Percentiles rank a stretch among this genome's conserved stretches.
These are phyloP conservation scores for Drosophila mulleri DNA, from an alignment of 2,888 invertebrate genomes.

Conservation along the genomic window DNA sequence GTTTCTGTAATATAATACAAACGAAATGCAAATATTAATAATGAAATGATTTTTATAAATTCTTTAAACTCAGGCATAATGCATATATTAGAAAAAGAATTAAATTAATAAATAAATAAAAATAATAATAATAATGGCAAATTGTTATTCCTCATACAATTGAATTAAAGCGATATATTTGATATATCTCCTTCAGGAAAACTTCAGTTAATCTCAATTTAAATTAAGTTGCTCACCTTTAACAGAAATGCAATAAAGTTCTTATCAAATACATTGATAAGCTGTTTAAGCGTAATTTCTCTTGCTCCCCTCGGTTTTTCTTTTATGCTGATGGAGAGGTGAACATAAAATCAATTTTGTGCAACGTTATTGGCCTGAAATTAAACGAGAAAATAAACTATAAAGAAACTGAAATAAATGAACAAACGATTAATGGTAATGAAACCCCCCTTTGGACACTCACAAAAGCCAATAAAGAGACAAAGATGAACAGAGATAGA, in stretches of 20 bases:
- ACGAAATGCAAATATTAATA: neutral
- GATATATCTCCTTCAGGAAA: neutral
- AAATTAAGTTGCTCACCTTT: neutral
- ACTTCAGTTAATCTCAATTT: neutral
- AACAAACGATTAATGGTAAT: conserved; percentile 56
- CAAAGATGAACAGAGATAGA: neutral
- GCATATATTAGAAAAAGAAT: too few relatives aligned
- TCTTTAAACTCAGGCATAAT: neutral
- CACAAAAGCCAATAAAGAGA: conserved; percentile 21
- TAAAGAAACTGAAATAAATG: conserved; percentile 8
- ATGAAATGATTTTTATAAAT: neutral
- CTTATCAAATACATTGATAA: conserved; percentile 43
- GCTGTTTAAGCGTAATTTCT: conserved; percentile 30
- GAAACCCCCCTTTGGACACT: conserved; percentile 51
- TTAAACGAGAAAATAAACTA: conserved; percentile 25
- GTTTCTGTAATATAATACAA: neutral
- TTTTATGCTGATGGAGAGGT: conserved; percentile 55
- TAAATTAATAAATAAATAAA: too few relatives aligned
- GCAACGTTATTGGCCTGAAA: conserved; percentile 36
- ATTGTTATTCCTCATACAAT: neutral
- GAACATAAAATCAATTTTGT: conserved; percentile 68
- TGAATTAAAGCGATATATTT: neutral
- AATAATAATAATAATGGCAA: too few relatives aligned
- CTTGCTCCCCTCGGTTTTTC: conserved; percentile 11
- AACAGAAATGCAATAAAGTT: conserved; percentile 17